Evolutionary conservation across 2,797 vertebrate genomes (phyloP).

Genomic region (Spinus pinus): DNA sequence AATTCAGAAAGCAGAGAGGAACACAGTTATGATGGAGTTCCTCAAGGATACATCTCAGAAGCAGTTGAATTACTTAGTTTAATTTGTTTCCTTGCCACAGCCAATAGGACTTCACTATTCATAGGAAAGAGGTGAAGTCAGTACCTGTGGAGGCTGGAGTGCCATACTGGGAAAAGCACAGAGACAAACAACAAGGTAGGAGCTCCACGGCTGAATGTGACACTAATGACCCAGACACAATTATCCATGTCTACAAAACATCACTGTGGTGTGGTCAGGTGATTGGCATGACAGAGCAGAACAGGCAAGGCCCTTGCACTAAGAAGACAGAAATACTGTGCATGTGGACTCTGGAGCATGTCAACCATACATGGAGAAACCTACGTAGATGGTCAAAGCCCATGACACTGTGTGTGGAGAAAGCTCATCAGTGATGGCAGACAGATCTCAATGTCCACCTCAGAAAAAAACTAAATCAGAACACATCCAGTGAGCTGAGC

Average conservation of each 20-base stretch:
- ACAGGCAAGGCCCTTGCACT: background rate
- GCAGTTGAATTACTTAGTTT: background rate
- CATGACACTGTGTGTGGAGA: fast-evolving
- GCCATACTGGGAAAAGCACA: background rate
- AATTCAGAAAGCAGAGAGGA: background rate
- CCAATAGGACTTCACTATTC: background rate
- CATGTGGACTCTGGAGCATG: fast-evolving
- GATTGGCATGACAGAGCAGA: background rate
- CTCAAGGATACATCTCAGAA: background rate
- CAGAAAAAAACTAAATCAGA: background rate
- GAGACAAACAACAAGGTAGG: background rate
- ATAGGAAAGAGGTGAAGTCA: background rate
- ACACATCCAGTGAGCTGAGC: background rate
- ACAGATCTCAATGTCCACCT: background rate
- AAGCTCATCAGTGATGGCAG: background rate
- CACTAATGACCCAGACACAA: background rate
- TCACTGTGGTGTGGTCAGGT: fast-evolving
- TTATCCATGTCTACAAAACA: background rate
- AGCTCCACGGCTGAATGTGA: fast-evolving
- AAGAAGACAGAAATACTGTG: background rate
- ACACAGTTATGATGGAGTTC: background rate
- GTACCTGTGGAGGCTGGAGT: background rate
- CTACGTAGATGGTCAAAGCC: background rate
- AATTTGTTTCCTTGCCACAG: background rate
- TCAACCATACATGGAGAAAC: fast-evolving